Evolutionary conservation across 2,113 vertebrate genomes (phyloP).

Genomic region (Piprites chloris): DNA sequence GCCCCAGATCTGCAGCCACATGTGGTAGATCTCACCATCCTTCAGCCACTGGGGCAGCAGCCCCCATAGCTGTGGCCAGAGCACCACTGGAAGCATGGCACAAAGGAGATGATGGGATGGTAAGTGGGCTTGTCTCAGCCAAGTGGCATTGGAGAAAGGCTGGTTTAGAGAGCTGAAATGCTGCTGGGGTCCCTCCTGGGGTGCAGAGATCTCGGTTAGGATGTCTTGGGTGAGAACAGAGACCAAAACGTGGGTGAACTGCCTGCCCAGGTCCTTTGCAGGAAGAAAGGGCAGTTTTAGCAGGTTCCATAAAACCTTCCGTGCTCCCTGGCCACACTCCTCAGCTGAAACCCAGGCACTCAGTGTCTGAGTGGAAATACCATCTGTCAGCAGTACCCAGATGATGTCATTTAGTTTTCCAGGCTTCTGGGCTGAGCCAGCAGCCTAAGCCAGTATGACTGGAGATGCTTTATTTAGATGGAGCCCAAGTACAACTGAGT

Average conservation of each 20-base stretch:
- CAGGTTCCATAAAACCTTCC: not conserved
- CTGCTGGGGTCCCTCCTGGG: not conserved
- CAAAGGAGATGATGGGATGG: not conserved
- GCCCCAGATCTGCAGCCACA: fast-evolving
- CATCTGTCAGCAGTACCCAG: not conserved
- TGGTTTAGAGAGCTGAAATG: not conserved
- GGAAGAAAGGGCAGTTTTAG: not conserved
- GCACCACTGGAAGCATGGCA: fast-evolving
- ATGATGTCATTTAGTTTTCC: constrained; percentile 60
- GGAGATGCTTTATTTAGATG: constrained; percentile 52
- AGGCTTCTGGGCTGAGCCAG: constrained; percentile 53
- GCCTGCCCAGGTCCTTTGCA: not conserved
- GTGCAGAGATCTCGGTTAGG: not conserved
- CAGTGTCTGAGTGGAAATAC: constrained; percentile 12
- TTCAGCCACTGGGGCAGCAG: not conserved
- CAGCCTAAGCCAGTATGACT: constrained; percentile 35
- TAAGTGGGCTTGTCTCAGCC: not conserved
- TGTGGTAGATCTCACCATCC: not conserved
- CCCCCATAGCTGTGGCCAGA: not conserved
- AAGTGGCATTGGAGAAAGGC: fast-evolving
- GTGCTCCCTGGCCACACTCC: not conserved
- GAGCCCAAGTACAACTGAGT: not conserved
- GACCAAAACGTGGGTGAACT: not conserved
- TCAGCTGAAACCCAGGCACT: not conserved
- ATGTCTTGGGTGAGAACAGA: not conserved